Evolutionary conservation across 2,888 invertebrate species (phyloP).

Genomic region (Phyllotreta striolata): DNA sequence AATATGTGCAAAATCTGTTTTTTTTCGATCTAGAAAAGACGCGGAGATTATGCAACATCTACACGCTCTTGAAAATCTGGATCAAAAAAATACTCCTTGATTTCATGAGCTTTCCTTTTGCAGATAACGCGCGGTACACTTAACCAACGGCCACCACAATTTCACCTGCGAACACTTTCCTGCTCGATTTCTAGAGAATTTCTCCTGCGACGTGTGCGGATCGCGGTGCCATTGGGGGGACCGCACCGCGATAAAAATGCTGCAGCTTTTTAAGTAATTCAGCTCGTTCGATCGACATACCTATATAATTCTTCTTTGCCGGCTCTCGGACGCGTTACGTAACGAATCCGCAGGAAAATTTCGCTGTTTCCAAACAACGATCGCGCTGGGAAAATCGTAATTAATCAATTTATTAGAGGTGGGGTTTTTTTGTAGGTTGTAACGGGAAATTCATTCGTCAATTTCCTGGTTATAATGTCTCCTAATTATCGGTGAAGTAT

Average conservation of each 20-base stretch:
- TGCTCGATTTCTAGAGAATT: slow-evolving; percentile 58
- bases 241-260: slow-evolving; percentile 7
- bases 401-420: too few relatives aligned
- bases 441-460: slow-evolving; percentile 6
- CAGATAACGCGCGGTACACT: slow-evolving; percentile 46
- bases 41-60: not conserved
- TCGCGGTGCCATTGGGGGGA: slow-evolving; percentile 9
- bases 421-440: not conserved
- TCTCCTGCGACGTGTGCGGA: slow-evolving; percentile 40
- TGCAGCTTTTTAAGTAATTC: slow-evolving; percentile 12
- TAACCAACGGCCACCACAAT: slow-evolving; percentile 46
- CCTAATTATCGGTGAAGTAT: slow-evolving; percentile 32
- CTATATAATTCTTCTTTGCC: slow-evolving; percentile 7
- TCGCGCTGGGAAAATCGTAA: too few relatives aligned
- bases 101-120: slow-evolving; percentile 49
- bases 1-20: too few relatives aligned
- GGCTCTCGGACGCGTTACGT: slow-evolving; percentile 7
- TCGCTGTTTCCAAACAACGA: too few relatives aligned
- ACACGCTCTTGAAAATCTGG: slow-evolving; percentile 3
- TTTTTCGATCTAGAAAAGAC: too few relatives aligned
- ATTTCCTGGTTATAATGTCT: slow-evolving; percentile 21
- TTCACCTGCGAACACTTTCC: slow-evolving; percentile 54
- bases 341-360: not conserved
- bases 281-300: slow-evolving; percentile 6
- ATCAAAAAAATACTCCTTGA: slow-evolving; percentile 9